These are phyloP conservation scores for Xiphorhynchus erythropygius DNA, from an alignment of 2,797 vertebrate species.

Conservation along the genomic window DNA sequence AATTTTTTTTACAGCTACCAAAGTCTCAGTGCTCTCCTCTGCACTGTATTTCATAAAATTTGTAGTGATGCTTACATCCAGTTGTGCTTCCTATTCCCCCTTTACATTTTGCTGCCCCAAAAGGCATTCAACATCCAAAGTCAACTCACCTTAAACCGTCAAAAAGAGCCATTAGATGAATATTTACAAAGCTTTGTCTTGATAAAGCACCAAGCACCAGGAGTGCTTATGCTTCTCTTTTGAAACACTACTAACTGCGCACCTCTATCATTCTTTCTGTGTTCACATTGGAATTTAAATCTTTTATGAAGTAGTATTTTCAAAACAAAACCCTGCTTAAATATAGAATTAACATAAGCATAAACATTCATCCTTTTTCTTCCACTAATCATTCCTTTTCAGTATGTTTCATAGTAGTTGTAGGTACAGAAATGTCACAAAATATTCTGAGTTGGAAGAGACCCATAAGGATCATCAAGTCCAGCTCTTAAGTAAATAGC, in stretches of 20 bases:
- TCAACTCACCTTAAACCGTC: background rate
- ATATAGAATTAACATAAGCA: background rate
- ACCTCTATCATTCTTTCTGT: background rate
- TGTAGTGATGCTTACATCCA: background rate
- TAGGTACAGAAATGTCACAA: background rate
- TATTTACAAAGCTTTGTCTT: background rate
- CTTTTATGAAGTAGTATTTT: background rate
- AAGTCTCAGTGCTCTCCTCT: background rate
- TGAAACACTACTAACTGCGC: background rate
- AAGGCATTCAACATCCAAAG: background rate
- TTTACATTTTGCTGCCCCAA: background rate
- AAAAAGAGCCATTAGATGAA: background rate
- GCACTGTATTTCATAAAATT: background rate
- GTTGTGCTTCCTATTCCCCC: background rate
- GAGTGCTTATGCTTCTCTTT: background rate
- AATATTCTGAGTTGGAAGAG: background rate
- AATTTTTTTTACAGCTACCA: background rate
- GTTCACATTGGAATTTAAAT: background rate
- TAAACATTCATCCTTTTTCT: background rate
- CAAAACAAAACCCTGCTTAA: background rate
- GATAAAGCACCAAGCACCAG: background rate
- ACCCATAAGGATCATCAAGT: background rate
- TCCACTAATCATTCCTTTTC: background rate
- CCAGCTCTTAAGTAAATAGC: background rate
- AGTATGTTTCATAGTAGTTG: background rate